phyloP scores from a whole-genome alignment of 2,797 vertebrate species.

The Rhabdophis nuchalis region DNA sequence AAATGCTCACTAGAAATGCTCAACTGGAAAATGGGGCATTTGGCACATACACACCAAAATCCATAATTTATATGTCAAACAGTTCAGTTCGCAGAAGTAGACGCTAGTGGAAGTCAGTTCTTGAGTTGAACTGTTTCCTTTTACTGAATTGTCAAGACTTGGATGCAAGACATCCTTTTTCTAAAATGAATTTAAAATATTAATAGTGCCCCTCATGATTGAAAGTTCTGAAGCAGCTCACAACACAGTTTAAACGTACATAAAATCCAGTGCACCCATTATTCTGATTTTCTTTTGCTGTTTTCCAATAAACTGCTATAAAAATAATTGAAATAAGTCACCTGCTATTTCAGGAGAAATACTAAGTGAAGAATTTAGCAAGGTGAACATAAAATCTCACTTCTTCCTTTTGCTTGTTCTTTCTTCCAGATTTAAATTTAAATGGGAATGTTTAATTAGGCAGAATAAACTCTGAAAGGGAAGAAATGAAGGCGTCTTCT shows the following conservation, averaged over 20 bases:
- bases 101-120: not conserved
- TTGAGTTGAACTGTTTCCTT: not conserved
- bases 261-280: not conserved
- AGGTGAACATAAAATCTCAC: not conserved
- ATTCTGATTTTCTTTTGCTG: not conserved
- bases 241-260: not conserved
- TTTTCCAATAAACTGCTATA: not conserved
- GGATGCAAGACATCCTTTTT: not conserved
- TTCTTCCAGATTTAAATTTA: not conserved
- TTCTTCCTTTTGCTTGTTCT: not conserved
- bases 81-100: not conserved
- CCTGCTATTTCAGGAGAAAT: not conserved
- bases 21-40: not conserved
- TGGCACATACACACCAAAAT: not conserved
- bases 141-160: not conserved
- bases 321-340: not conserved
- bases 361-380: not conserved
- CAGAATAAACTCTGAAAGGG: not conserved
- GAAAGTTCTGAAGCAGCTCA: not conserved
- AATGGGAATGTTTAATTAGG: constrained; percentile 7
- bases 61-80: not conserved
- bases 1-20: not conserved
- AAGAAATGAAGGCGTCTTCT: not conserved
- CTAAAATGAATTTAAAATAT: not conserved
- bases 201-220: not conserved